Base-by-base conservation (phyloP, 2,888 invertebrate genomes). In the Rhagophthalmus giganteus region DNA sequence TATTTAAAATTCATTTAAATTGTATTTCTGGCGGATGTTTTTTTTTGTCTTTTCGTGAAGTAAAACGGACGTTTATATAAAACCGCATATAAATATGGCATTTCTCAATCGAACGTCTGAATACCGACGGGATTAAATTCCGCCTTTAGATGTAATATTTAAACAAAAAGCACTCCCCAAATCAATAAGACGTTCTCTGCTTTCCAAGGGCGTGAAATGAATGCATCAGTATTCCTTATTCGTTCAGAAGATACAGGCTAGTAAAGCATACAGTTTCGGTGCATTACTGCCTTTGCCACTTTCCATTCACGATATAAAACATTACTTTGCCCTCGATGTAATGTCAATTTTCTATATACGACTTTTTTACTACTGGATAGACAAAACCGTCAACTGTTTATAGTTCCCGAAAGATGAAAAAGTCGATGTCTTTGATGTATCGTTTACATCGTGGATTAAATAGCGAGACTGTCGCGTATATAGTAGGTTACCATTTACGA, bases 121-220 rank as follows among this genome's bases (percentile, higher is more conserved):
- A 65, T 66, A 59, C 66, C 66, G 56, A 35, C 53, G 65, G 68
- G 68, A 68, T 69, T 65, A 66, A 67, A 69, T 68, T 67, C 68
- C 66, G 62, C 62, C 68, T 63, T 61, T 58, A 64, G 67, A 68
- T 69, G 67, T 68, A 67, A 69, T 69, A 69, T 69, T 69, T 68
- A 69, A 69, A 69, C 66, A 69, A 68, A 66, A 67, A 67, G 61
- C 63, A 63, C 65, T 59, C 53, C 34, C 56, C 62, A 65, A 68
- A 69, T 69, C 69, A 66, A 69, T 69, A 68, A 66, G 67, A 57
- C 64, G 63, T 63, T 65, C 37, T 32, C 41, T 46, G 51, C 45
- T 47, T 52, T 45, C 56, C 34, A 54, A 59, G 55, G 55, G 60
- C 56, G 42, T 34, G 44, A 47, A 49, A 47, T 25, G 52, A 54